Evolutionary conservation across 92 coral and sea anemone genomes (phyloP).

Genomic region (Parazoanthus atlanticus): DNA sequence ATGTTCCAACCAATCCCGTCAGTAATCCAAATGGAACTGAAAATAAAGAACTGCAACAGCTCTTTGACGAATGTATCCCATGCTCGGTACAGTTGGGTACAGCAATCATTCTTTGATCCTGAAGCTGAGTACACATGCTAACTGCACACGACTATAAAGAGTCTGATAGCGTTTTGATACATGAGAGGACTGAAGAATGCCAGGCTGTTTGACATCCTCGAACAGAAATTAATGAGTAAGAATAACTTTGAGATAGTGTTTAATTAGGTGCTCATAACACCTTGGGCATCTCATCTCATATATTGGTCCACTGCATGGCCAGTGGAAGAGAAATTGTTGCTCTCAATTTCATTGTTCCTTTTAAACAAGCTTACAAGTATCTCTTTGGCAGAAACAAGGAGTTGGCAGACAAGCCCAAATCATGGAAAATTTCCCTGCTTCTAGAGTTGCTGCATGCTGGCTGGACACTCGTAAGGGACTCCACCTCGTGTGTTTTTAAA

Average conservation of each 20-base stretch:
- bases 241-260: neutral
- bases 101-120: too few species aligned
- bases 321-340: constrained; percentile 29
- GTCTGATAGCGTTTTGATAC: neutral
- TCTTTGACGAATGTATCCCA: too few species aligned
- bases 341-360: constrained; percentile 32
- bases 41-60: too few species aligned
- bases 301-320: constrained; percentile 41
- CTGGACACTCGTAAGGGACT: constrained; percentile 44
- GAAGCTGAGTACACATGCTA: too few species aligned
- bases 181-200: constrained; percentile 30
- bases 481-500: neutral
- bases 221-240: constrained; percentile 38
- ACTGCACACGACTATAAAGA: constrained; percentile 39
- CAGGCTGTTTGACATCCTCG: constrained; percentile 14
- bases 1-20: too few species aligned
- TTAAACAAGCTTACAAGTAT: constrained; percentile 29
- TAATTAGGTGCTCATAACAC: neutral
- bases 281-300: constrained; percentile 5
- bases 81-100: too few species aligned
- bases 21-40: too few species aligned
- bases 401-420: constrained; percentile 60
- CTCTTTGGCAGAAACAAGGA: constrained; percentile 33
- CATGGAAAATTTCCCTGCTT: constrained; percentile 46
- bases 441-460: constrained; percentile 49